Evolutionary conservation across 2,113 vertebrate species (phyloP).

Genomic region (Passerina amoena): DNA sequence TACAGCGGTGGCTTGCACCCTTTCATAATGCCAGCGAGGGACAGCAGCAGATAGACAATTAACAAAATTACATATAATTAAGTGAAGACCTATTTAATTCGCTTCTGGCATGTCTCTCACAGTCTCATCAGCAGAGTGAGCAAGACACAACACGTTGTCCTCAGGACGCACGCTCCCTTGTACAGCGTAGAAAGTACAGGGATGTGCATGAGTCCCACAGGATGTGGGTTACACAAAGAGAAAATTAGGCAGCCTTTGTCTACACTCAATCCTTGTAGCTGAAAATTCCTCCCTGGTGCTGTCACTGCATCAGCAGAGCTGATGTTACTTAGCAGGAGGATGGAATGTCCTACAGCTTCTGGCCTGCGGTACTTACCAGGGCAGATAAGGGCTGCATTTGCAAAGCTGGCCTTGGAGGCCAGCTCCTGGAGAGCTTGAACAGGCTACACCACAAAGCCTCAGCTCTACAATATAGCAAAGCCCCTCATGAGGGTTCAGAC

Average conservation of each 20-base stretch:
- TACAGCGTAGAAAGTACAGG: not conserved
- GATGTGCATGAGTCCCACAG: not conserved
- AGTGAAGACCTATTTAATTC: not conserved
- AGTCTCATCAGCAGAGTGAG: not conserved
- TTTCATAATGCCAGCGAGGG: not conserved
- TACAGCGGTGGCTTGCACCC: not conserved
- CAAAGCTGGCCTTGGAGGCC: not conserved
- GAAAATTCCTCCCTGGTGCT: constrained; percentile 29
- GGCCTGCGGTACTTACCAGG: not conserved
- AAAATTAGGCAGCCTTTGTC: not conserved
- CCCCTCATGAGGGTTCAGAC: not conserved
- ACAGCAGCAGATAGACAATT: not conserved
- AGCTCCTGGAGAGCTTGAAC: not conserved
- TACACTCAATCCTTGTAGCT: not conserved
- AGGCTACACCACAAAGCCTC: not conserved
- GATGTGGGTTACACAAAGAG: not conserved
- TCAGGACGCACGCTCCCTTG: rapidly evolving
- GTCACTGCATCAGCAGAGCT: not conserved
- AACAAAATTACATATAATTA: constrained; percentile 35
- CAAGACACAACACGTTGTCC: constrained; percentile 35
- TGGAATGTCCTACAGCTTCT: not conserved
- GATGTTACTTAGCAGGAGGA: not conserved
- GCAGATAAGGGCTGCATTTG: not conserved
- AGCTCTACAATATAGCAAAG: not conserved
- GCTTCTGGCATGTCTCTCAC: not conserved